These are phyloP conservation scores for Merodon equestris DNA, from an alignment of 2,888 invertebrate genomes.

Conservation along the genomic window DNA sequence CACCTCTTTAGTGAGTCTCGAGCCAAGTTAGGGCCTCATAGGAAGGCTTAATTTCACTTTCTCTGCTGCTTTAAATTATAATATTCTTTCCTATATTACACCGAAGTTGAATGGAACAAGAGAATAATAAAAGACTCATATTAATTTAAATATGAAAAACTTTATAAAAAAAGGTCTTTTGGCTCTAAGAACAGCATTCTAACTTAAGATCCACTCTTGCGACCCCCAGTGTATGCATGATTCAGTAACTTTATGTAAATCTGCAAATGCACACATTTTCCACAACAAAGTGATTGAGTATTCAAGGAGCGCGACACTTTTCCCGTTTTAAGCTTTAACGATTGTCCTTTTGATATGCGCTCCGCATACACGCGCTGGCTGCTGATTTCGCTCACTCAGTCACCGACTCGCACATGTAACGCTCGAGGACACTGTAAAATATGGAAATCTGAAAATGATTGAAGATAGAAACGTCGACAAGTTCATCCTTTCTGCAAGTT, in stretches of 20 bases:
- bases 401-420: not conserved
- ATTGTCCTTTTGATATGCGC: conserved; percentile 56
- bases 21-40: too few species aligned
- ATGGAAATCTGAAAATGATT: conserved; percentile 67
- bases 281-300: conserved; percentile 56
- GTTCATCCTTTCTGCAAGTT: conserved; percentile 55
- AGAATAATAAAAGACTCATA: too few species aligned
- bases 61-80: too few species aligned
- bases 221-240: too few species aligned
- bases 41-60: too few species aligned
- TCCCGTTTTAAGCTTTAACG: conserved; percentile 52
- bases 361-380: conserved; percentile 38
- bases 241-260: not conserved
- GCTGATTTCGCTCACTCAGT: not conserved
- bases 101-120: too few species aligned
- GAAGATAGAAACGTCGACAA: conserved; percentile 67
- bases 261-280: conserved; percentile 32
- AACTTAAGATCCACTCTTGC: too few species aligned
- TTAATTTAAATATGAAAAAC: too few species aligned
- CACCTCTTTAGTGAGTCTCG: too few species aligned
- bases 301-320: conserved; percentile 51
- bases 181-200: too few species aligned
- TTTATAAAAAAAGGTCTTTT: too few species aligned
- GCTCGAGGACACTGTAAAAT: conserved; percentile 49
- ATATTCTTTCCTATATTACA: too few species aligned